A percentile compares a stretch with the other conserved stretches of the same genome.
These are phyloP conservation scores for Molorchus minor DNA, from an alignment of 2,888 invertebrate genomes.

Conservation along the genomic window DNA sequence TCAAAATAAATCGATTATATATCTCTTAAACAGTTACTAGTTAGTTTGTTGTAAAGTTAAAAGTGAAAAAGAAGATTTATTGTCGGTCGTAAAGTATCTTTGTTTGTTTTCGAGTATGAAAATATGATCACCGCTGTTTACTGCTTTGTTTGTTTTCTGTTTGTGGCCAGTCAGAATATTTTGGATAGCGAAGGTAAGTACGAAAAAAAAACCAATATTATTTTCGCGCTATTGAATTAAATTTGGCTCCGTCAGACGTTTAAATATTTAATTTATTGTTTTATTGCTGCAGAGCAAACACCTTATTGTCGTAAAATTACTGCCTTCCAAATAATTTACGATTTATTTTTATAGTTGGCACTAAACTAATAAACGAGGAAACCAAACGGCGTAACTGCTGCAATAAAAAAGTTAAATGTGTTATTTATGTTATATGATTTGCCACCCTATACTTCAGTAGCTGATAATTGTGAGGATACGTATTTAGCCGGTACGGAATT, in stretches of 20 bases:
- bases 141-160: conserved; percentile 44
- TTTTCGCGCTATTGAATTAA: not conserved
- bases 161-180: conserved; percentile 37
- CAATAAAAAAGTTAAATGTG: conserved; percentile 23
- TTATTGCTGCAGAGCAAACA: conserved; percentile 23
- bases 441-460: conserved; percentile 21
- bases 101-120: conserved; percentile 45
- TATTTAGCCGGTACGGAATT: too few relatives aligned
- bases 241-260: not conserved
- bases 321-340: conserved; percentile 29
- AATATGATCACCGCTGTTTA: conserved; percentile 49
- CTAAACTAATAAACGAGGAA: conserved; percentile 24
- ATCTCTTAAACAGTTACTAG: conserved; percentile 39
- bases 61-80: conserved; percentile 38
- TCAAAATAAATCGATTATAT: conserved; percentile 56
- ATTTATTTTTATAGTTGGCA: conserved; percentile 30
- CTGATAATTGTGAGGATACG: not conserved
- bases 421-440: conserved; percentile 24
- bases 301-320: conserved; percentile 26
- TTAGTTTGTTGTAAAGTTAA: conserved; percentile 26
- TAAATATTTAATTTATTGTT: conserved; percentile 24
- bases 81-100: conserved; percentile 40
- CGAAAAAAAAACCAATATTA: not conserved
- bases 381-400: conserved; percentile 19
- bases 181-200: conserved; percentile 27